phyloP scores from a whole-genome alignment of 2,888 invertebrate genomes.

The Crematogaster levior region DNA sequence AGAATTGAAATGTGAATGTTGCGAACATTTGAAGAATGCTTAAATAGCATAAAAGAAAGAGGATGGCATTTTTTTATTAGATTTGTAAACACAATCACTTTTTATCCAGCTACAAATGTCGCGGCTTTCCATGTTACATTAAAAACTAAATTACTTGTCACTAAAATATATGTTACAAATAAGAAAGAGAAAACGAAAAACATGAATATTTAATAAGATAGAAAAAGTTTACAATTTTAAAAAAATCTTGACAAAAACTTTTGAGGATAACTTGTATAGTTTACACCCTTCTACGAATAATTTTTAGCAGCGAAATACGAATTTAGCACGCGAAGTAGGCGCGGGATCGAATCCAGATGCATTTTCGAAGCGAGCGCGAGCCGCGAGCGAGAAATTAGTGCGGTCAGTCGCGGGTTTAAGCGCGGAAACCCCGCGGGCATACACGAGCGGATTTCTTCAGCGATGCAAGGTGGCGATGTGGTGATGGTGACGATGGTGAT shows the following conservation, averaged over 20 bases:
- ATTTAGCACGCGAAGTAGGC: neutral
- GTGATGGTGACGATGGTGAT: constrained; percentile 54
- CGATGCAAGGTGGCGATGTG: constrained; percentile 38
- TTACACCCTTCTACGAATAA: neutral
- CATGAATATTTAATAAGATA: neutral
- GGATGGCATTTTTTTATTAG: neutral
- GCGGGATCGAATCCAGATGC: constrained; percentile 2
- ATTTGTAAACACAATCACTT: neutral
- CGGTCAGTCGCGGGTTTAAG: constrained; percentile 67
- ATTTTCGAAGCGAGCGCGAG: constrained; percentile 22
- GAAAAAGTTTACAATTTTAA: neutral
- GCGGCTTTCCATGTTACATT: neutral
- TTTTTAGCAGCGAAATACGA: neutral
- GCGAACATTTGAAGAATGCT: neutral
- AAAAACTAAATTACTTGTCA: neutral
- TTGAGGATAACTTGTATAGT: neutral
- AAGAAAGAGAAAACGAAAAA: neutral
- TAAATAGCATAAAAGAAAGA: neutral
- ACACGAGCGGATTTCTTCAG: constrained; percentile 59
- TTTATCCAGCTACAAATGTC: neutral
- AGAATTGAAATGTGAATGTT: neutral
- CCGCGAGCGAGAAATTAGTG: constrained; percentile 65
- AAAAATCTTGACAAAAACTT: neutral
- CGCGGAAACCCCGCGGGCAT: constrained; percentile 74
- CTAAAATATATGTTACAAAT: neutral